Percentiles rank a stretch among this genome's conserved stretches.
Evolutionary conservation across 2,888 invertebrate species (phyloP).

Genomic region (Oscheius sp.): DNA sequence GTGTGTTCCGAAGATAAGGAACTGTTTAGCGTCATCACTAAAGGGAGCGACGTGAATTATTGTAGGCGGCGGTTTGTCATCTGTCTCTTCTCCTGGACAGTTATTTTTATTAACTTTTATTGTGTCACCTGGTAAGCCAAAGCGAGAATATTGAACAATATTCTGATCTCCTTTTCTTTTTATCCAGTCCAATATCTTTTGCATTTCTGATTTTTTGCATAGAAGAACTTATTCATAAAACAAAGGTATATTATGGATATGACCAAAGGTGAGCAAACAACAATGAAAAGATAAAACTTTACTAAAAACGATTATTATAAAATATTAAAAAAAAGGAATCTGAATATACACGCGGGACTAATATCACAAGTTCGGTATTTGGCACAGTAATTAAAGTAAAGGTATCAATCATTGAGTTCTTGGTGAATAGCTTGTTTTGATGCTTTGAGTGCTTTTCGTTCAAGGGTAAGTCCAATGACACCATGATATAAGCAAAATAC

Average conservation of each 20-base stretch:
- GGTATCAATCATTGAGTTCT: slow-evolving; percentile 36
- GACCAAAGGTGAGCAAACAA: neutral
- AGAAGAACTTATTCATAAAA: neutral
- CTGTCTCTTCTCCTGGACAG: slow-evolving; percentile 66
- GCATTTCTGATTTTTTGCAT: slow-evolving; percentile 29
- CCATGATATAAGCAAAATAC: slow-evolving; percentile 69
- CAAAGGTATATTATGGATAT: neutral
- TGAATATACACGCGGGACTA: slow-evolving; percentile 1
- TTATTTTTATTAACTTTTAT: too few species aligned
- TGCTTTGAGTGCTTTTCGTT: slow-evolving; percentile 68
- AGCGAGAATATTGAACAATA: slow-evolving; percentile 63
- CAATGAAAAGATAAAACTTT: neutral
- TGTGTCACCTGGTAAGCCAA: slow-evolving; percentile 67
- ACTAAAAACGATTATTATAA: neutral
- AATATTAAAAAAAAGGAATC: neutral
- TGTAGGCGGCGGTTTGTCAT: slow-evolving; percentile 62
- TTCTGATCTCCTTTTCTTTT: slow-evolving; percentile 59
- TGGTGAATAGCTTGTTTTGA: slow-evolving; percentile 63
- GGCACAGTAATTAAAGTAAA: too few species aligned
- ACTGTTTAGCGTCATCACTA: slow-evolving; percentile 59
- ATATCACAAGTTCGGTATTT: too few species aligned
- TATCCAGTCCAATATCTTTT: slow-evolving; percentile 50
- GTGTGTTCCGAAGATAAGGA: slow-evolving; percentile 56
- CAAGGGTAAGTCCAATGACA: slow-evolving; percentile 65
- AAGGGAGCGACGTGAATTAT: slow-evolving; percentile 61